Base-by-base conservation (phyloP, 2,888 invertebrate species). In the Oscheius sp. region DNA sequence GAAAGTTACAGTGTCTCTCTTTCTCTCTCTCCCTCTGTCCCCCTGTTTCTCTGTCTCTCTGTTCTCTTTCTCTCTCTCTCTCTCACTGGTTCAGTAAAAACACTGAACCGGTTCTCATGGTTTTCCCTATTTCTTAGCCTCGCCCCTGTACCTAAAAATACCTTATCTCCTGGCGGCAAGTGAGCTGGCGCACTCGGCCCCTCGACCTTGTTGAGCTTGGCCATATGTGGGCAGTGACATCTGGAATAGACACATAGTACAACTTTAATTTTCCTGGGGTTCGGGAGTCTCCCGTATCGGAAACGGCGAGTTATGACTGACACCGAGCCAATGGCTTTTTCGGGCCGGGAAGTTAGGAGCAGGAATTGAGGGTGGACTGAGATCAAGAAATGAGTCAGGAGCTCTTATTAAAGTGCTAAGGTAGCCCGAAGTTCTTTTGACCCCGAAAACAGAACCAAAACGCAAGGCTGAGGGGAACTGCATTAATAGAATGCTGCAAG, bases 201-300 rank as follows among this genome's bases (percentile, higher is more conserved):
- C 9, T 75, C 60, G 11, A 71, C 71, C 2, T 76, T 48, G n/a
- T 78, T 72, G 10, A 81, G 35, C 21, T 78, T 78, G 74, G 78
- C 78, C 81, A 81, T 78, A 66, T 81, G 81, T 35, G 81, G 81
- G 58, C 81, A 81, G 60, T 81, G 81, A 59, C 74, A 76, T 78
- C 79, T 79, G 71, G 4, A 79, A 77, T 47, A 53, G 42, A 42
- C 42, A 0, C 42, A 42, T 42, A 42, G 42, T 42, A 42, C 42
- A 42, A 42, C 42, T 42, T 42, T 7, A 42, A 42, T 42, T 42
- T 57, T 13, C 13, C 33, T 29, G 9, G 57, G 21, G 21, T 10
- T 57, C 32, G 57, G 57, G n/a, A 29, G 10, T 57, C 21, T 2
- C 29, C 29, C 57, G 32, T 57, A 29, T 21, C 60, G 11, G 58